phyloP scores from a whole-genome alignment of 2,113 vertebrate species.

The Protobothrops mucrosquamatus region DNA sequence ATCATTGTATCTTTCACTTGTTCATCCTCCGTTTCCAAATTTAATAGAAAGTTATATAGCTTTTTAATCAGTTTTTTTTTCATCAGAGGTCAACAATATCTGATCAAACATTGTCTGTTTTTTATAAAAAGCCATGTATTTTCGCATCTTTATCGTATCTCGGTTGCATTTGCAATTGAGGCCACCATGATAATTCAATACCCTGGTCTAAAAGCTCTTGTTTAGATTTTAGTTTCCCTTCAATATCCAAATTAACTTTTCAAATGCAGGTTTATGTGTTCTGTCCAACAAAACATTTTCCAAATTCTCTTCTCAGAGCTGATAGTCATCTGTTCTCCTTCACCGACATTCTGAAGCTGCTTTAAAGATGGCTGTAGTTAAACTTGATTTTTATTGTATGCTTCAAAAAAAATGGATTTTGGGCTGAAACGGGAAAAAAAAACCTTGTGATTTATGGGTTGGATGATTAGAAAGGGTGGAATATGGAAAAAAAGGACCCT shows the following conservation, averaged over 20 bases:
- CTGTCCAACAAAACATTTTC: conserved; percentile 12
- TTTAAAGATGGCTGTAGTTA: background rate
- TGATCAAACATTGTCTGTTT: too few species aligned
- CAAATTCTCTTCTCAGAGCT: conserved; percentile 10
- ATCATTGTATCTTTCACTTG: too few species aligned
- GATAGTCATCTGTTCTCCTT: conserved; percentile 19
- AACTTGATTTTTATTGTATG: background rate
- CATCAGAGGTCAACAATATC: too few species aligned
- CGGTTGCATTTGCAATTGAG: too few species aligned
- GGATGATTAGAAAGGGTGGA: background rate
- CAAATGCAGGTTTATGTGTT: conserved; percentile 2
- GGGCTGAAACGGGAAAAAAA: background rate
- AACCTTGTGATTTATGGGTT: background rate
- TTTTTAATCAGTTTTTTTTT: too few species aligned
- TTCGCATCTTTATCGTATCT: too few species aligned
- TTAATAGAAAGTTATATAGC: too few species aligned
- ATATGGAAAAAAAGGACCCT: background rate
- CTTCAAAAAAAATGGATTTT: background rate
- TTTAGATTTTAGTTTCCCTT: too few species aligned
- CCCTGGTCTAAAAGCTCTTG: too few species aligned
- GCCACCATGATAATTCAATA: too few species aligned
- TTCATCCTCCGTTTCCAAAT: too few species aligned
- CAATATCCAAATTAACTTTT: background rate
- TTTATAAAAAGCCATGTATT: too few species aligned
- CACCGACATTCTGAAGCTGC: background rate